phyloP scores from a whole-genome alignment of 2,888 invertebrate species.

The Hirtodrosophila alboralis region DNA sequence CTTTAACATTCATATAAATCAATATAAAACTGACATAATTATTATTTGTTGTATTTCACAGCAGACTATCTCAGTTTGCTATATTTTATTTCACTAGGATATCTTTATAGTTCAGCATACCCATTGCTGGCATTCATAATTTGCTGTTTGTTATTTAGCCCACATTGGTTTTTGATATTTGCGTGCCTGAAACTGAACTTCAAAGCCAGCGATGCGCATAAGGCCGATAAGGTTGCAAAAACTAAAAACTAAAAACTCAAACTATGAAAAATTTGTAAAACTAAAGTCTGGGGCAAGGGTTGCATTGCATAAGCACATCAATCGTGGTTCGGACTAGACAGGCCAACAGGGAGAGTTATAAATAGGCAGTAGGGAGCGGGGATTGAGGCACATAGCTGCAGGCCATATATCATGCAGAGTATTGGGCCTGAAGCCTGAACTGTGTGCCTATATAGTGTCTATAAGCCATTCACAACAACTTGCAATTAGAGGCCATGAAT shows the following conservation, averaged over 20 bases:
- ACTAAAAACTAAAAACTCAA: constrained; percentile 25
- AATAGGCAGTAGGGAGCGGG: constrained; percentile 2
- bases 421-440: constrained; percentile 41
- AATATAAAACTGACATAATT: too few relatives aligned
- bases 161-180: constrained; percentile 66
- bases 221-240: constrained; percentile 57
- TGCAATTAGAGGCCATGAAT: constrained; percentile 73
- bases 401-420: constrained; percentile 66
- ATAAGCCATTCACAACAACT: constrained; percentile 53
- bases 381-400: constrained; percentile 66
- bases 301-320: constrained; percentile 76
- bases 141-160: constrained; percentile 42
- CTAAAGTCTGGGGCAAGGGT: constrained; percentile 60
- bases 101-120: constrained; percentile 7
- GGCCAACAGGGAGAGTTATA: constrained; percentile 31
- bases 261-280: constrained; percentile 11
- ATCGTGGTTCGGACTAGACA: constrained; percentile 74
- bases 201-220: constrained; percentile 63
- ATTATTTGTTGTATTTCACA: too few relatives aligned
- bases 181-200: constrained; percentile 72
- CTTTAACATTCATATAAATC: too few relatives aligned
- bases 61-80: too few relatives aligned
- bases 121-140: constrained; percentile 24
- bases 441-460: constrained; percentile 13
- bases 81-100: constrained; percentile 5